Evolutionary conservation across 2,888 invertebrate species (phyloP), one percentile per base, ranked within the genome.

Genomic region (Trissolcus brochymenae): DNA sequence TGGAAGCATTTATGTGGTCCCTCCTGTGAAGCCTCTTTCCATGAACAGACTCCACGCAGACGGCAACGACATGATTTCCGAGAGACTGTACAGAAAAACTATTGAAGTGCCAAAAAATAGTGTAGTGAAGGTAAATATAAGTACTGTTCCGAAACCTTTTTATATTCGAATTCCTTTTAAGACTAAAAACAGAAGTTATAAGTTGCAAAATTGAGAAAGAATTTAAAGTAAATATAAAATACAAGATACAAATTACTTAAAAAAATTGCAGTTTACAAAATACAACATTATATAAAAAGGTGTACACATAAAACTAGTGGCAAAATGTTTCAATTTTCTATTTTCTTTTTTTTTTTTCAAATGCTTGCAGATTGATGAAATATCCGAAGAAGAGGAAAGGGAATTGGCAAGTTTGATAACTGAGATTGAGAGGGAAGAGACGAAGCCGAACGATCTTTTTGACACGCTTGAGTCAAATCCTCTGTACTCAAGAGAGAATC

Each of bases 351-450:
- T 19, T 19, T 19, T 11, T 14, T 29, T 55, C 6, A 29, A 40
- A 16, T 50, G 9, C 43, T 56, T 70, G 41, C 75, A 86, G 86
- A 61, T 76, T 19, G 74, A 56, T 4, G 82, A 82, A 46, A 61
- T 82, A 54, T 81, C 82, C 19, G 74, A 81, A n/a, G 80, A 75
- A 16, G 80, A 84, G 49, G 80, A 81, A 6, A 79, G 81, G 16
- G 78, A 80, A 13, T 62, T 83, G 50, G 74, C 81, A 60, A 82
- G 81, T 57, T 54, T 83, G 3, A 78, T 82, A 6, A 80, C 79
- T n/a, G 82, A 84, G 21, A 79, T 82, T n/a, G 82, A 82, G 46
- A 81, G 82, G 17, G 81, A 81, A 35, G 81, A 83, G 19, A 81
- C 79, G 9, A 81, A 77, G 60, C 83, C 82, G 14, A 84, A 85